Evolutionary conservation across 1,140 invertebrate genomes (phyloP), one percentile per base, ranked within the genome.

Genomic region (Pseudomyrmex pallidus): DNA sequence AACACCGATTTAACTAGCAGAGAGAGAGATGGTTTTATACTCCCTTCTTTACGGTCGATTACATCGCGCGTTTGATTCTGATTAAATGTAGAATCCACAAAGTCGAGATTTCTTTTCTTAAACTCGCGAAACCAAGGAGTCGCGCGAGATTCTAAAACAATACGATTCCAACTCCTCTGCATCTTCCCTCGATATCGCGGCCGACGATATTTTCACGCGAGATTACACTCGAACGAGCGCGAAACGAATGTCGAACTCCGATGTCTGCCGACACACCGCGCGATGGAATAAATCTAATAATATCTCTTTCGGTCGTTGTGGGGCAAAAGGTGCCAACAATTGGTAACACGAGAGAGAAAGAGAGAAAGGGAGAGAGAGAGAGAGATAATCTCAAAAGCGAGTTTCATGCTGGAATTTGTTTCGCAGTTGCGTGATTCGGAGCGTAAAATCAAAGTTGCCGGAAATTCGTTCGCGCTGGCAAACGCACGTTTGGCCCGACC

Each of bases 61-160:
- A 64, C 25, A 22, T 15, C 25, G 17, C 25, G 8, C 15, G 12
- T 15, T 8, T 59, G 1, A 22, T 72, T 70, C 25, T 15, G 44
- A 80, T 80, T 70, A 80, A 80, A 80, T 59, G 4, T 57, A 20
- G 8, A 56, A 70, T 70, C 59, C 46, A 17, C 76, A 57, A 78
- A 20, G 35, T 78, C 15, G 5, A 68, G 20, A 35, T 35, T 35
- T 35, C n/a, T 68, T 80, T 59, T 72, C 10, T 35, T 54, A 59
- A 80, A 17, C n/a, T 70, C n/a, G n/a, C n/a, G 25, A 70, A 57
- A 17, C 35, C 50, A 3, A 25, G 35, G 1, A 57, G 5, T 57
- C 13, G 44, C 22, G 12, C 44, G 17, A 46, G 9, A 46, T 57
- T 20, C 52, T 68, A 56, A n/a, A 77, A 17, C 56, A 56, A 12